phyloP scores from a whole-genome alignment of 2,888 invertebrate species.

The Celastrina argiolus region DNA sequence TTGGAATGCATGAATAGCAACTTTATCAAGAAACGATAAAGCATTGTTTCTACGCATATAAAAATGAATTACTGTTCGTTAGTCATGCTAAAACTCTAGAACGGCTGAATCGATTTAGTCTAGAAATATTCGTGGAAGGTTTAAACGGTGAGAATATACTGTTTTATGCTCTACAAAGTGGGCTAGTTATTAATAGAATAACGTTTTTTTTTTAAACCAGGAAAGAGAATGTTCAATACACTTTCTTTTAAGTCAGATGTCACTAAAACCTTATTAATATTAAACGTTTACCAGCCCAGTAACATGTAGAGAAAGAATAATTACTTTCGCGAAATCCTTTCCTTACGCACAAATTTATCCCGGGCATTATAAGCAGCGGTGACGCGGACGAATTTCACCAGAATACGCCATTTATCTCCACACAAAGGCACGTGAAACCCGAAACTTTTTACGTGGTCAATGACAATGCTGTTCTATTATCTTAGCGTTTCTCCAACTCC shows the following conservation, averaged over 20 bases:
- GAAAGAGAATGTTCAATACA: too few relatives aligned
- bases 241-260: background rate
- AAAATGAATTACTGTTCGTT: too few relatives aligned
- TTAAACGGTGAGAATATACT: too few relatives aligned
- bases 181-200: too few relatives aligned
- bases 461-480: conserved; percentile 71
- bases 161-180: too few relatives aligned
- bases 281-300: conserved; percentile 67
- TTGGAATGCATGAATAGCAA: too few relatives aligned
- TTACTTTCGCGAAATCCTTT: conserved; percentile 77
- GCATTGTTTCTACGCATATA: too few relatives aligned
- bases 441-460: conserved; percentile 76
- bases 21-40: too few relatives aligned
- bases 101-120: too few relatives aligned
- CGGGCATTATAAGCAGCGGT: conserved; percentile 71
- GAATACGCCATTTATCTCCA: conserved; percentile 74
- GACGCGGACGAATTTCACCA: conserved; percentile 75
- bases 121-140: too few relatives aligned
- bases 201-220: too few relatives aligned
- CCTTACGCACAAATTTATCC: conserved; percentile 75
- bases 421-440: conserved; percentile 73
- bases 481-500: conserved; percentile 65
- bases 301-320: conserved; percentile 70
- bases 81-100: too few relatives aligned
- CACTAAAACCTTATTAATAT: conserved; percentile 27